phyloP scores from a whole-genome alignment of 2,113 vertebrate species.

The Chionomys nivalis region DNA sequence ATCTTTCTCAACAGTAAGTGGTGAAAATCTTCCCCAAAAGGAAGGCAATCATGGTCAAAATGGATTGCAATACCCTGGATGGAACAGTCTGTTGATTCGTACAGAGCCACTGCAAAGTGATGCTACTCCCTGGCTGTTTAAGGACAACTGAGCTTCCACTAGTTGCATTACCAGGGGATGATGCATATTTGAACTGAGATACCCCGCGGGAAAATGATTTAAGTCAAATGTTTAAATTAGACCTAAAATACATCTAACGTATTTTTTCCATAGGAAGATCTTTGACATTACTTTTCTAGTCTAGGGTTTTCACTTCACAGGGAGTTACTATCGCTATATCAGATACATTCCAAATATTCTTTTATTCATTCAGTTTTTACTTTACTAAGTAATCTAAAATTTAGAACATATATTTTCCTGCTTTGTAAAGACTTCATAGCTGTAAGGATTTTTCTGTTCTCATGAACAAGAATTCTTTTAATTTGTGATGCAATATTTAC shows the following conservation, averaged over 20 bases:
- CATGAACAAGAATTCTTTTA: neutral
- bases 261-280: neutral
- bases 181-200: neutral
- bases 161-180: neutral
- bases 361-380: neutral
- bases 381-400: neutral
- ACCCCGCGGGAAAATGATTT: neutral
- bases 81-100: slow-evolving; percentile 57
- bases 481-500: neutral
- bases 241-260: neutral
- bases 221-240: neutral
- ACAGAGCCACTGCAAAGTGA: slow-evolving; percentile 24
- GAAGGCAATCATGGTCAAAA: slow-evolving; percentile 70
- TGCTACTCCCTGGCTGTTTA: slow-evolving; percentile 31
- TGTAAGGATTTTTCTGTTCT: neutral
- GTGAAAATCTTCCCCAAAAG: slow-evolving; percentile 67
- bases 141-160: neutral
- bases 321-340: neutral
- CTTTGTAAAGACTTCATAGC: neutral
- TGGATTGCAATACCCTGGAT: slow-evolving; percentile 42
- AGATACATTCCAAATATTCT: neutral
- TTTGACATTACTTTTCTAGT: neutral
- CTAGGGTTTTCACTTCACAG: neutral
- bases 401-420: neutral
- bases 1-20: slow-evolving; percentile 77